phyloP scores from a whole-genome alignment of 2,888 invertebrate genomes.

The Ceramica pisi region DNA sequence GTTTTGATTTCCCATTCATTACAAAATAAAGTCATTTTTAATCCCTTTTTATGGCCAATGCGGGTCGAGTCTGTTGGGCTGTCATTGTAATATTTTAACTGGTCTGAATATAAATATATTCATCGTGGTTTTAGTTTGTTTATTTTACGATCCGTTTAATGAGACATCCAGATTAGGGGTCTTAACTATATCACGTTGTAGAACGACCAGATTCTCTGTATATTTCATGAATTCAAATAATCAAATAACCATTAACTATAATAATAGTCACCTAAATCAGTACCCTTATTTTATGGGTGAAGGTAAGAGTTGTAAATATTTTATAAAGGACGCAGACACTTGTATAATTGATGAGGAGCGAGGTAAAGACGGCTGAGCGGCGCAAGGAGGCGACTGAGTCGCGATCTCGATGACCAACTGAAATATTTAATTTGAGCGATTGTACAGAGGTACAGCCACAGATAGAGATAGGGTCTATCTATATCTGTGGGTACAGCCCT shows the following conservation, averaged over 20 bases:
- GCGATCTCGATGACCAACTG: slow-evolving; percentile 48
- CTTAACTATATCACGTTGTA: slow-evolving; percentile 57
- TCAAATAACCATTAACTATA: slow-evolving; percentile 67
- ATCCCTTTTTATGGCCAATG: slow-evolving; percentile 54
- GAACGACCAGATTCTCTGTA: slow-evolving; percentile 37
- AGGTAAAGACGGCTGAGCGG: slow-evolving; percentile 67
- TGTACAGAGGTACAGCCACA: background rate
- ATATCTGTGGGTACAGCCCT: slow-evolving; percentile 3
- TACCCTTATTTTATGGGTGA: slow-evolving; percentile 73
- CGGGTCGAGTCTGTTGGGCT: slow-evolving; percentile 40
- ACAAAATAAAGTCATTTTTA: slow-evolving; percentile 41
- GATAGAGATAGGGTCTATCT: too few species aligned
- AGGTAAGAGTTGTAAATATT: slow-evolving; percentile 80
- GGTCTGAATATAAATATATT: slow-evolving; percentile 55
- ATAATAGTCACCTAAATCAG: slow-evolving; percentile 69
- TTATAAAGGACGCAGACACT: slow-evolving; percentile 71
- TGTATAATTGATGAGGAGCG: slow-evolving; percentile 67
- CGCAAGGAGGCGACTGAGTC: slow-evolving; percentile 58
- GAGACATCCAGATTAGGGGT: slow-evolving; percentile 52
- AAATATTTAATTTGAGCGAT: slow-evolving; percentile 49
- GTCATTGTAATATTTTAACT: slow-evolving; percentile 54
- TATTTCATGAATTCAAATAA: slow-evolving; percentile 62
- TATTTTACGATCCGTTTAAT: slow-evolving; percentile 55
- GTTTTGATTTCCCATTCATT: slow-evolving; percentile 55
- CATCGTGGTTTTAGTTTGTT: slow-evolving; percentile 53